Base-by-base conservation (phyloP, 2,888 invertebrate genomes). In the Elgonia sp. region DNA sequence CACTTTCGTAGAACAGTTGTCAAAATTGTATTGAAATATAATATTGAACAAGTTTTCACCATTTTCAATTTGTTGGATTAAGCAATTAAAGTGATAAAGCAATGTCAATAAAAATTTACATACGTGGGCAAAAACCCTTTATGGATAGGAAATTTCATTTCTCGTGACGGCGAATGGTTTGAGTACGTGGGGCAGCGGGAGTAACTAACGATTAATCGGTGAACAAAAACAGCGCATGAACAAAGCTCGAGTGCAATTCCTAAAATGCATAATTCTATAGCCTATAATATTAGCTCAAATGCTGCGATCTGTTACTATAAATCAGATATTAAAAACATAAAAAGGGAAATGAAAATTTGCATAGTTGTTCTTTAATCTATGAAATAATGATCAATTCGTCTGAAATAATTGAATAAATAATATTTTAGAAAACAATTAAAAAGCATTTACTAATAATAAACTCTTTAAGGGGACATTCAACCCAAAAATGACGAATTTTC, bases 71-170 rank as follows among this genome's bases (percentile, higher is more conserved):
- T 76, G 53, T 70, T 76, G 63, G 62, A 80, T 53, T 80, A 80
- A 82, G 39, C 87, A 76, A 77, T 87, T 81, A 84, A 82, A 82
- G 53, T 60, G 60, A 81, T 87, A 80, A 83, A 84, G 72, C 79
- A 87, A 82, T 70, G 85, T 77, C 82, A 75, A 85, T 85, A 85
- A 85, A 85, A 81, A 77, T 85, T 84, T 85, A 81, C 82, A 82
- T 77, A 50, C 67, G 67, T 50, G 42, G 62, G 85, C 53, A 62
- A 85, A 88, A 85, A 65, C 76, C 70, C 50, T 82, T 82, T 75
- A 82, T 73, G 75, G 82, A 69, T 75, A 60, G 84, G 55, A 70
- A 84, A 81, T 82, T 84, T 88, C 84, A 82, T 88, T 82, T 67
- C 69, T 80, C 81, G 70, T 60, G 77, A 72, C 72, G 73, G 73